Conservation (phyloP, 2,797 vertebrate genomes). For the Phyllotis vaccarum region DNA sequence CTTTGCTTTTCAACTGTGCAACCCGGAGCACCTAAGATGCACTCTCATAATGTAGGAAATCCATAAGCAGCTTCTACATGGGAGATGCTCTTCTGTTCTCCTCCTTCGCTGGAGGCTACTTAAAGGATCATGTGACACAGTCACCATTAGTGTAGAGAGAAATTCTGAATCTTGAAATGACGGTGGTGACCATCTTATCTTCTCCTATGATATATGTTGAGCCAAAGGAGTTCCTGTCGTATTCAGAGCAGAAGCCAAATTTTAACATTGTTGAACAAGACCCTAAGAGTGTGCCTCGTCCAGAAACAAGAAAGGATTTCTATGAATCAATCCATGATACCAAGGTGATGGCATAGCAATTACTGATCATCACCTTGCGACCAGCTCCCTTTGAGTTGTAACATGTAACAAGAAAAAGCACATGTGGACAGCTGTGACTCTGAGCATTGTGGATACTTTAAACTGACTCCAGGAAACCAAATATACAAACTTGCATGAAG, state of each 20-base stretch:
- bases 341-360: background rate
- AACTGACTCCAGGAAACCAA: slow-evolving; percentile 98
- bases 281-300: background rate
- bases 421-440: background rate
- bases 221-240: background rate
- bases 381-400: background rate
- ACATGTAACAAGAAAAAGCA: background rate
- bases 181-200: background rate
- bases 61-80: background rate
- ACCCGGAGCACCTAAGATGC: no score
- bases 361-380: background rate
- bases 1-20: no score
- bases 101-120: background rate
- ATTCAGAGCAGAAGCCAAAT: background rate
- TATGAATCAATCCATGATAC: background rate
- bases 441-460: slow-evolving; percentile 91
- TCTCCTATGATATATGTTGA: background rate
- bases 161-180: background rate
- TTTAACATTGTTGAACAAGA: background rate
- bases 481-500: slow-evolving; percentile 97
- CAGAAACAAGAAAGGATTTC: background rate
- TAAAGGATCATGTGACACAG: background rate
- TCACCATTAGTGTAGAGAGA: background rate
- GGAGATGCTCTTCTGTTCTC: background rate
- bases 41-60: background rate